Evolutionary conservation across 1,140 invertebrate species (phyloP).

Genomic region (Cryptotermes secundus): DNA sequence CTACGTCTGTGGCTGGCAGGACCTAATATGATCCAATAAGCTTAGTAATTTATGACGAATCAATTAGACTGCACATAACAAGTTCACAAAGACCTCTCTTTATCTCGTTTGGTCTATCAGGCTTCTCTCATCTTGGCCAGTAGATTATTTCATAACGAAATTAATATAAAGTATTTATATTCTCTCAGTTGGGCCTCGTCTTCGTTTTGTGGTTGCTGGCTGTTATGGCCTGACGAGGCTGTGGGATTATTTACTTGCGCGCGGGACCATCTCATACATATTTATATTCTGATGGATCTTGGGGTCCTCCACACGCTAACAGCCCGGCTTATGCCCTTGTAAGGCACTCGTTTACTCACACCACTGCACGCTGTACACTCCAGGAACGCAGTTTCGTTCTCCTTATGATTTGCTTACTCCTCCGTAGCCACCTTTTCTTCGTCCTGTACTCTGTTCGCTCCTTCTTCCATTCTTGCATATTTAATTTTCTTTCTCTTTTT

Average conservation of each 20-base stretch:
- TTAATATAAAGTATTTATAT: not conserved
- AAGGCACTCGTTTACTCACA: not conserved
- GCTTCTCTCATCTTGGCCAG: not conserved
- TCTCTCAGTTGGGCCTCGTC: not conserved
- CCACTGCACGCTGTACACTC: not conserved
- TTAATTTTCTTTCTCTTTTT: no score
- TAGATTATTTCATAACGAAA: not conserved
- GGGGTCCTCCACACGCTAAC: not conserved
- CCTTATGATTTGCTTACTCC: not conserved
- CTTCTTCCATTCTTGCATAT: no score
- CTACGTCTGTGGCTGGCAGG: not conserved
- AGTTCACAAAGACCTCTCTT: not conserved
- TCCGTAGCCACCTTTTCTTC: not conserved
- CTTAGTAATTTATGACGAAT: constrained; percentile 9
- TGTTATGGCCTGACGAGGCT: not conserved
- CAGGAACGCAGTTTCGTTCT: not conserved
- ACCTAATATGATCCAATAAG: constrained; percentile 13
- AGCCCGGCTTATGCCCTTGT: constrained; percentile 4
- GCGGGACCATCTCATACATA: constrained; percentile 17
- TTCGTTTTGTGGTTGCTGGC: not conserved
- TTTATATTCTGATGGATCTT: constrained; percentile 8
- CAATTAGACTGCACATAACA: not conserved
- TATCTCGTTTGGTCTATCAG: not conserved
- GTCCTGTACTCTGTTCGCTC: not conserved
- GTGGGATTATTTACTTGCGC: not conserved